Evolutionary conservation across 2,888 invertebrate genomes (phyloP), one percentile per base, ranked within the genome.

Genomic region (Agriopis marginaria): DNA sequence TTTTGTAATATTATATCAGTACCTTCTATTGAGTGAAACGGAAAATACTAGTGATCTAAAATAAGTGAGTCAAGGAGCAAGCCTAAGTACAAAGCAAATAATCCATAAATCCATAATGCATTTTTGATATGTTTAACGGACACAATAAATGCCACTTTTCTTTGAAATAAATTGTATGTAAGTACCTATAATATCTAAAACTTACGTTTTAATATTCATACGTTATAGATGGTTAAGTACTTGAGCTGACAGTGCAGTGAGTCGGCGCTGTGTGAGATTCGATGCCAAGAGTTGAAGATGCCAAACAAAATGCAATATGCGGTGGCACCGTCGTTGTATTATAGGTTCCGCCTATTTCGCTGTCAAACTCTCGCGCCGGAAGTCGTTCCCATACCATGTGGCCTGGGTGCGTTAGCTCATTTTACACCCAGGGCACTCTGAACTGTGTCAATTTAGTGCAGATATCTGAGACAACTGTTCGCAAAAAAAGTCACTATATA

Each of bases 251-350:
- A 88, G 83, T 82, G 86, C 88, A 88, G 82, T 87, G 81, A 79
- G 82, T 84, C 79, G 83, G 82, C 79, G 79, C 81, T 80, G 66
- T 69, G 63, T 81, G 80, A 87, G 82, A 85, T 88, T 86, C 83
- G 89, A 92, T 94, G 93, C 93, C 93, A 94, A 94, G 84, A 92
- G 86, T 86, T 83, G 87, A 82, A 89, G 90, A 92, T 92, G 93
- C 93, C 93, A 94, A 92, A 92, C 91, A 92, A 93, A 89, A 89
- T 90, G 90, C 92, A 91, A 90, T 92, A 91, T 87, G 88, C 86
- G 82, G 85, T 77, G 84, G 82, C 82, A 84, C 79, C 81, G 81
- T 79, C 79, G 79, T 77, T 79, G 77, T 78, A 77, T 81, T 89
- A 89, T 88, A 84, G 42, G 87, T 89, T 89, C 88, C 88, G 89